These are phyloP conservation scores for Martes martes DNA, from an alignment of 2,113 vertebrate species.

Conservation along the genomic window DNA sequence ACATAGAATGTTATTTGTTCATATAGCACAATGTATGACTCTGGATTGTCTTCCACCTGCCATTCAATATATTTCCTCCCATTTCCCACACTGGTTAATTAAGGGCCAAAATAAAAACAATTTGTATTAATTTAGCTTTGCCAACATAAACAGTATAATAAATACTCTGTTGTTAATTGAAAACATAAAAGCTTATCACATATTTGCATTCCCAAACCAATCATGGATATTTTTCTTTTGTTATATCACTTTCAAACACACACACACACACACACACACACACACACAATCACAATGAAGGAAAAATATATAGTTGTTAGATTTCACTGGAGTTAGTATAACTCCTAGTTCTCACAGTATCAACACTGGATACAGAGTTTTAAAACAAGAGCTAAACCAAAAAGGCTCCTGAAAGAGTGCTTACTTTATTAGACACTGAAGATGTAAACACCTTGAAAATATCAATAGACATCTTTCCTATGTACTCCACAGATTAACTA, in stretches of 20 bases:
- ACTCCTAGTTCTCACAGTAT: not conserved
- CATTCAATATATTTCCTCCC: not conserved
- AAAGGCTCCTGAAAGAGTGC: not conserved
- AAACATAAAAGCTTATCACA: not conserved
- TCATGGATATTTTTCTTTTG: not conserved
- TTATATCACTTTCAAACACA: not conserved
- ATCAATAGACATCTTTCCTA: not conserved
- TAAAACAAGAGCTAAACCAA: not conserved
- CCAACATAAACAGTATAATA: not conserved
- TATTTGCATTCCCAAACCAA: not conserved
- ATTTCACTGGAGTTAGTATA: not conserved
- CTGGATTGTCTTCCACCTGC: not conserved
- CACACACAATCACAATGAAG: not conserved
- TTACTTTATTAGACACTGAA: not conserved
- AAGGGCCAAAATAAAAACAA: not conserved
- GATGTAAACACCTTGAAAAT: not conserved
- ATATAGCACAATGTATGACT: not conserved
- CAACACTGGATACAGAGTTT: not conserved
- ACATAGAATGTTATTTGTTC: not conserved
- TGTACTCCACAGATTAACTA: not conserved
- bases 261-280: not conserved
- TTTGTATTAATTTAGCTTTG: not conserved
- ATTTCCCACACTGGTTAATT: not conserved
- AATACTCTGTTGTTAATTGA: not conserved
- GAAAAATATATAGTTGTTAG: not conserved